A percentile compares a stretch with the other conserved stretches of the same genome.
phyloP scores from a whole-genome alignment of 2,797 vertebrate species.

The Spheniscus humboldti region DNA sequence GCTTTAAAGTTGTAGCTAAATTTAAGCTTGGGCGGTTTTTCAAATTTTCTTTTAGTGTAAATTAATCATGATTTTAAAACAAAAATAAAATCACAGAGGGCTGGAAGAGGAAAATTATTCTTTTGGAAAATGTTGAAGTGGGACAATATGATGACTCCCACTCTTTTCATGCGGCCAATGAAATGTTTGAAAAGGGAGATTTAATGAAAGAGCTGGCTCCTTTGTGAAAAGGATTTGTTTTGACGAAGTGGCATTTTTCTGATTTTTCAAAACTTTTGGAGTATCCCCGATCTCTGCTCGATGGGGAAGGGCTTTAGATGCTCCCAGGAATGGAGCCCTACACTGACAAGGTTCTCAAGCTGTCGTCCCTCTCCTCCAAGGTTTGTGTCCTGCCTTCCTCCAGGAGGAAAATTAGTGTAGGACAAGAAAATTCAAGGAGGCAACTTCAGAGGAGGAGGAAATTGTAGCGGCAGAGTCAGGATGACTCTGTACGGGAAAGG shows the following conservation, averaged over 20 bases:
- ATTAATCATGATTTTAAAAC: slow-evolving; percentile 34
- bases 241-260: background rate
- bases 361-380: background rate
- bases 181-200: background rate
- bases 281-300: background rate
- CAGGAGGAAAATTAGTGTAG: background rate
- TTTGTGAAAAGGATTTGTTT: background rate
- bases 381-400: background rate
- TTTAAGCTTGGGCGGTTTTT: background rate
- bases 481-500: background rate
- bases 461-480: background rate
- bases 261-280: background rate
- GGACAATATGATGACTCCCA: background rate
- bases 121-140: background rate
- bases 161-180: background rate
- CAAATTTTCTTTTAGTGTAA: slow-evolving; percentile 34
- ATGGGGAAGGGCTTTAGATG: background rate
- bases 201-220: background rate
- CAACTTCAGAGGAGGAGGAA: background rate
- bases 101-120: background rate
- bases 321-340: background rate
- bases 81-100: background rate
- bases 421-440: background rate
- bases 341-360: background rate
- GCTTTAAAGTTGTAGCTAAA: background rate